Base-by-base conservation (phyloP, 2,797 vertebrate genomes). In the Coregonus suidteri region DNA sequence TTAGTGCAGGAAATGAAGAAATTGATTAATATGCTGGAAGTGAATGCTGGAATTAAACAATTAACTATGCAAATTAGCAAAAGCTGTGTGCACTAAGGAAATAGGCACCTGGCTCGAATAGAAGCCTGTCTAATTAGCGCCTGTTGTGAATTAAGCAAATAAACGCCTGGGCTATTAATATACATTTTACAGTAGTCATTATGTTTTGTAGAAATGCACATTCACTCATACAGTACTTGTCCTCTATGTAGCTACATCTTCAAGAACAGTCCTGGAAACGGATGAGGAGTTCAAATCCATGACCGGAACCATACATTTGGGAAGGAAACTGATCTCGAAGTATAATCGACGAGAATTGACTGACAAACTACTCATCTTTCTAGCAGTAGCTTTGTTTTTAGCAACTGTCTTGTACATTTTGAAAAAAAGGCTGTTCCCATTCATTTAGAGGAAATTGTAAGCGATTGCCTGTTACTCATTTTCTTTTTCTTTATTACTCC, bases 211-310 rank as follows among this genome's bases (percentile, higher is more conserved):
- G 56, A 59, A 18, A 59, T 6, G 56, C 56, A 13, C 9, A 6
- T n/a, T n/a, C n/a, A 59, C 56, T 59, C 56, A 59, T n/a, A n/a
- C 56, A n/a, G 56, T 59, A 59, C 30, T 59, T 47, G 18, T 71
- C 65, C 25, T 78, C 70, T 83, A 59, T 59, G 18, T 37, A 96
- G 95, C 93, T 54, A 97, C 91, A 76, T 99, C 98, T 75, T 99
- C 98, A 13, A 93, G 96, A 83, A 98, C 97, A 0, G 96, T 98
- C 79, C 92, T 93, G 84, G 97, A 98, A 83, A 96, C 97, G 73
- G 98, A 97, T 9, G 98, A 99, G 75, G 97, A 99, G 73, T 99
- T 99, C 77, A 98, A 95, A 87, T 96, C 92, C 80, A 97, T 99
- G 97, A 97, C 96, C 0, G 96, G 97, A 72, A 98, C 96, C 41